Evolutionary conservation across 1,140 invertebrate species (phyloP).

Genomic region (Lucilia sericata): DNA sequence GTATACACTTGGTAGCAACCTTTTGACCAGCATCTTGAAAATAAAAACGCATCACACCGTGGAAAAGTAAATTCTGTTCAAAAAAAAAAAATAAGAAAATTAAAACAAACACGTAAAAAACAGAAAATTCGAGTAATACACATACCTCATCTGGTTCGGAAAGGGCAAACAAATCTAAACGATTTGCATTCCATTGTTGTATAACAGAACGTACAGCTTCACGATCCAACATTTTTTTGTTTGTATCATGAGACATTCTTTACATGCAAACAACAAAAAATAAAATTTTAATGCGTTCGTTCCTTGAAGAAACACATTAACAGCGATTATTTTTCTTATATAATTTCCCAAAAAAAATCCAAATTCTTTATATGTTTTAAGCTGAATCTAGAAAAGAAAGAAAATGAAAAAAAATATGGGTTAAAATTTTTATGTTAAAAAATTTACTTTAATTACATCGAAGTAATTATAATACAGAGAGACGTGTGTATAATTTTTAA

Average conservation of each 20-base stretch:
- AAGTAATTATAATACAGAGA: neutral
- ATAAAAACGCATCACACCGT: constrained; percentile 99
- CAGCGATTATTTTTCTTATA: neutral
- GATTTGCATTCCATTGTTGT: constrained; percentile 99
- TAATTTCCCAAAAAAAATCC: neutral
- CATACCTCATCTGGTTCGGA: constrained; percentile 97
- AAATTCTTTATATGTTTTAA: constrained; percentile 24
- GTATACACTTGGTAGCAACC: constrained; percentile 99
- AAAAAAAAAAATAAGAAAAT: constrained; percentile 9
- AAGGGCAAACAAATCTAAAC: constrained; percentile 97
- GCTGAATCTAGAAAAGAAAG: neutral
- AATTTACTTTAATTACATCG: neutral
- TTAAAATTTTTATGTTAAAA: no score
- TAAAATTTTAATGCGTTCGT: neutral
- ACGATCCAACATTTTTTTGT: constrained; percentile 84
- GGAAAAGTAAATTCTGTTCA: constrained; percentile 93
- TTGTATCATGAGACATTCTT: constrained; percentile 70
- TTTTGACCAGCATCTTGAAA: constrained; percentile 98
- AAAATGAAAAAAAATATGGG: neutral
- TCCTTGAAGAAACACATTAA: constrained; percentile 4
- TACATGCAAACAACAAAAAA: constrained; percentile 1
- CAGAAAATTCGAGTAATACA: neutral
- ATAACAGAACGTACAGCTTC: constrained; percentile 93
- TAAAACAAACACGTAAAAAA: constrained; percentile 9
- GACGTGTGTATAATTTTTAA: neutral